Percentiles rank a stretch among this genome's conserved stretches.
Evolutionary conservation across 2,888 invertebrate species (phyloP).

Genomic region (Idaea dimidiata): DNA sequence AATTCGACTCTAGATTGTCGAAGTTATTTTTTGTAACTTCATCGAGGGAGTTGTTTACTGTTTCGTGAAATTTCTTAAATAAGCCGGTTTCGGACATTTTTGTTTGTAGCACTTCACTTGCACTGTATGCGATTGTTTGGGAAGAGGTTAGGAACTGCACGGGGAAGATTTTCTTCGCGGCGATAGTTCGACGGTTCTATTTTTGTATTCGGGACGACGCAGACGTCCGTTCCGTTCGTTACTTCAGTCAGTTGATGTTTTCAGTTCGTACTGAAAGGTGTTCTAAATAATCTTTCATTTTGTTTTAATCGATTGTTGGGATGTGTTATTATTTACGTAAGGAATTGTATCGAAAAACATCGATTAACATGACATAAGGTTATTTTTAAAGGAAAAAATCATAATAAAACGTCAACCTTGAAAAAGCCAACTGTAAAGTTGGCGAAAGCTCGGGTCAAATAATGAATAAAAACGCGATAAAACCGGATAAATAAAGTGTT

Average conservation of each 20-base stretch:
- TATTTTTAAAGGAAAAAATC: too few species aligned
- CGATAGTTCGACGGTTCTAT: constrained; percentile 58
- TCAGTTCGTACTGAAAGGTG: constrained; percentile 15
- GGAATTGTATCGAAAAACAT: too few species aligned
- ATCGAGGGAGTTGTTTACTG: constrained; percentile 76
- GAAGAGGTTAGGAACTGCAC: constrained; percentile 50
- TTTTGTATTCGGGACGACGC: constrained; percentile 63
- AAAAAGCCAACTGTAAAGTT: too few species aligned
- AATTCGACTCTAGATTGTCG: constrained; percentile 81
- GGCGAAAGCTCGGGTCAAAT: too few species aligned
- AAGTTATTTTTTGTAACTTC: constrained; percentile 83
- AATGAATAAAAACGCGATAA: too few species aligned
- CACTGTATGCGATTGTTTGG: constrained; percentile 30
- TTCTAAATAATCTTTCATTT: not conserved
- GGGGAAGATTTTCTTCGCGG: constrained; percentile 54
- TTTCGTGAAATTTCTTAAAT: constrained; percentile 84
- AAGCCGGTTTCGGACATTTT: constrained; percentile 73
- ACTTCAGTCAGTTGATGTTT: constrained; percentile 52
- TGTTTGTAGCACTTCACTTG: constrained; percentile 17
- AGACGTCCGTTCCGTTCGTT: constrained; percentile 39
- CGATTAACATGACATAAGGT: too few species aligned
- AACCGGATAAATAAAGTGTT: too few species aligned
- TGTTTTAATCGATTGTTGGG: not conserved
- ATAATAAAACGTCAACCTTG: too few species aligned
- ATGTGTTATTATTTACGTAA: too few species aligned